Evolutionary conservation across 2,797 vertebrate genomes (phyloP).

Genomic region (Melanotaenia parkinsoni): DNA sequence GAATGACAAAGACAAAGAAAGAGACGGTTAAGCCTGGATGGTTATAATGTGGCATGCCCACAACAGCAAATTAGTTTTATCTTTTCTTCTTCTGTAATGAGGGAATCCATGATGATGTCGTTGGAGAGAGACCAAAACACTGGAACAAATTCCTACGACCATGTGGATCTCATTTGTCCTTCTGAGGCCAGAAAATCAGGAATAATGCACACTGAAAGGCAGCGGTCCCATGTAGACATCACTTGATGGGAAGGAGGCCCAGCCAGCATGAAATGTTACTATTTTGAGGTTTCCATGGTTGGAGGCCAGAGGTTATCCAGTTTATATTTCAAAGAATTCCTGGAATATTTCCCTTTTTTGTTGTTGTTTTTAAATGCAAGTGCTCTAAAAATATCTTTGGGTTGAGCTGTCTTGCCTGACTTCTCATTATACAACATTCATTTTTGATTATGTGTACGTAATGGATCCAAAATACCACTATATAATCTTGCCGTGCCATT

Average conservation of each 20-base stretch:
- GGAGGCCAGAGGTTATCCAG: constrained; percentile 42
- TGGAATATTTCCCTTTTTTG: constrained; percentile 25
- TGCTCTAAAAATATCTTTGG: constrained; percentile 27
- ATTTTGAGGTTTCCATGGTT: constrained; percentile 51
- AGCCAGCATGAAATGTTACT: constrained; percentile 55
- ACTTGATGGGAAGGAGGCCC: constrained; percentile 49
- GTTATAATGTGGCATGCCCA: constrained; percentile 41
- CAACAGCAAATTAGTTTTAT: constrained; percentile 56
- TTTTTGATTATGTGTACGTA: too few relatives aligned
- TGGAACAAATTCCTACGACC: constrained; percentile 70
- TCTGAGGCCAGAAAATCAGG: constrained; percentile 55
- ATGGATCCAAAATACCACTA: too few relatives aligned
- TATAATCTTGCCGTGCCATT: neutral
- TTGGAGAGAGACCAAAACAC: constrained; percentile 46
- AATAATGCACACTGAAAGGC: constrained; percentile 57
- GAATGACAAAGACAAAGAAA: constrained; percentile 5
- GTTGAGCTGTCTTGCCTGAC: neutral
- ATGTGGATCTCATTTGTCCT: constrained; percentile 71
- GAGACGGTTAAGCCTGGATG: neutral
- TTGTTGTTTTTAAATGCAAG: constrained; percentile 19
- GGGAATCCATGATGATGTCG: constrained; percentile 40
- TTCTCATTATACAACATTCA: neutral
- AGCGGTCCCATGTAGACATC: constrained; percentile 43
- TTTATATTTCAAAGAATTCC: constrained; percentile 45
- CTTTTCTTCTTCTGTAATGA: constrained; percentile 45